Evolutionary conservation across 2,888 invertebrate genomes (phyloP), one percentile per base, ranked within the genome.

Genomic region (Eristalinus aeneus): DNA sequence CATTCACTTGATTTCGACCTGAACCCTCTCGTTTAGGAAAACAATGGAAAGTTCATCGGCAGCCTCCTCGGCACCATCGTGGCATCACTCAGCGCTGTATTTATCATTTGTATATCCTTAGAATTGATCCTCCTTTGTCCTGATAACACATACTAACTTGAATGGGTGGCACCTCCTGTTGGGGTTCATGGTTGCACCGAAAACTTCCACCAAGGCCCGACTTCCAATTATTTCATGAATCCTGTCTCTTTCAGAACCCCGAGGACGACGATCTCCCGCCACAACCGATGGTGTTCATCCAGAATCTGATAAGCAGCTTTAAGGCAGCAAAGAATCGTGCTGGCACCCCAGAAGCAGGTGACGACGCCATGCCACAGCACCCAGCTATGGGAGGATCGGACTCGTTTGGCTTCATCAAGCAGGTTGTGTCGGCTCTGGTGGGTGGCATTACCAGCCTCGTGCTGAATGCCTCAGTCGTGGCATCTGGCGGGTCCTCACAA

Each of bases 81-180:
- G 31, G 92, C 93, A 72, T 89, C 91, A 73, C 84, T 93, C 23
- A 93, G 93, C 89, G 92, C 93, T 89, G 93, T 93, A 92, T 85
- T 89, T 91, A 90, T 88, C 53, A 27, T 56, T 69, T 75, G 85
- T 64, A 39, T 58, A 16, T 83, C 78, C 31, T 71, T 80, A 65
- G 36, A 65, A 27, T 69, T 31, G 39, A 72, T 78, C 61, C 69
- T 20, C n/a, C 75, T 77, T 31, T 54, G n/a, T 69, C 27, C 34
- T 11, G 12, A 2, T 81, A 86, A 82, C 73, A 73, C 53, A 2
- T 76, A 78, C 75, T 80, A 80, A 87, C 54, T 22, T 68, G 16
- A 58, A n/a, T 46, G 32, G 34, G 58, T 16, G n/a, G 67, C n/a
- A 23, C 85, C 36, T 16, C 22, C 20, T 0, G n/a, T 56, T 36